Evolutionary conservation across 2,113 vertebrate species (phyloP).

Genomic region (Ophiodon elongatus): DNA sequence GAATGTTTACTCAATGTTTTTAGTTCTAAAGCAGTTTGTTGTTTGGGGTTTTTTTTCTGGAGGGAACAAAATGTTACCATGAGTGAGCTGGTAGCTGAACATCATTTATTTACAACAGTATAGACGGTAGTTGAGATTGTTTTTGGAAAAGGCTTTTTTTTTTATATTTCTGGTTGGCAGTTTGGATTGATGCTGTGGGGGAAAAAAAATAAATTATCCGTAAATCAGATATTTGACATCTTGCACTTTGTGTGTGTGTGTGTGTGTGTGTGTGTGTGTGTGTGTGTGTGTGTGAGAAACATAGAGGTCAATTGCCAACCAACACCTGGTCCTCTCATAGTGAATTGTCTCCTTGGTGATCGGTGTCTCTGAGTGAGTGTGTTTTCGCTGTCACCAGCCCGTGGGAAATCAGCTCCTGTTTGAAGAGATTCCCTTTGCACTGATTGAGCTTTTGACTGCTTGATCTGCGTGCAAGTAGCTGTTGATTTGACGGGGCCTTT

Average conservation of each 20-base stretch:
- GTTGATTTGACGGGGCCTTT: slow-evolving; percentile 66
- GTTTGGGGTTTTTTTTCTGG: slow-evolving; percentile 23
- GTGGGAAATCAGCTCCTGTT: slow-evolving; percentile 66
- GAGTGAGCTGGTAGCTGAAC: slow-evolving; percentile 1
- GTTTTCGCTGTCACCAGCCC: slow-evolving; percentile 42
- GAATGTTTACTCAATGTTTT: slow-evolving; percentile 36
- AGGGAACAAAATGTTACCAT: slow-evolving; percentile 23
- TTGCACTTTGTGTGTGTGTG: slow-evolving; percentile 21
- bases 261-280: not conserved
- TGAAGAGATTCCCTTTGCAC: slow-evolving; percentile 62
- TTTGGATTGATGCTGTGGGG: slow-evolving; percentile 8
- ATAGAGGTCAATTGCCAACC: slow-evolving; percentile 36
- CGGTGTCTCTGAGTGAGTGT: not conserved
- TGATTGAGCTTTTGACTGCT: slow-evolving; percentile 56
- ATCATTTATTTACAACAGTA: slow-evolving; percentile 40
- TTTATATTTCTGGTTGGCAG: not conserved
- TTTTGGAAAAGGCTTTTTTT: not conserved
- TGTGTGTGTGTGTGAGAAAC: slow-evolving; percentile 18
- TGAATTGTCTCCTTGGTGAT: slow-evolving; percentile 66
- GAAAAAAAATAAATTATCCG: not conserved
- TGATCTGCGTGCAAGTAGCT: slow-evolving; percentile 56
- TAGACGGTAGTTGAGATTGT: not conserved
- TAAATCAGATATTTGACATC: not conserved
- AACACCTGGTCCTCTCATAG: slow-evolving; percentile 41
- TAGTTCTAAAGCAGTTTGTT: slow-evolving; percentile 1